Conservation (phyloP, 1,140 invertebrate genomes). For the Augochlora pura region DNA sequence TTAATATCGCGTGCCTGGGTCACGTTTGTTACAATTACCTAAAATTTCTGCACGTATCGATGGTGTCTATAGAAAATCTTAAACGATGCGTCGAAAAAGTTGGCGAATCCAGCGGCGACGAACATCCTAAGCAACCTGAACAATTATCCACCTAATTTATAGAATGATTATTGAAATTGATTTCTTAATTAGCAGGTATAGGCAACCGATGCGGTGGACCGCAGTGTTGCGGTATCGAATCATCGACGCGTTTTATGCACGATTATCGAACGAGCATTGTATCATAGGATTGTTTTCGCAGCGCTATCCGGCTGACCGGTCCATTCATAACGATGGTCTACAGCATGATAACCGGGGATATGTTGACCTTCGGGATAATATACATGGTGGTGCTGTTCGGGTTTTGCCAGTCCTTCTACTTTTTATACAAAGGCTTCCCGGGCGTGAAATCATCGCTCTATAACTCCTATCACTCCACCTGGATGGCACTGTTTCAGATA, state of each 20-base stretch:
- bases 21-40: no score
- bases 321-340: conserved; percentile 99
- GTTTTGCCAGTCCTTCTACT: conserved; percentile 98
- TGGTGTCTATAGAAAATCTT: no score
- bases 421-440: conserved; percentile 96
- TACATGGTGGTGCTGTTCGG: conserved; percentile 95
- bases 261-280: background rate
- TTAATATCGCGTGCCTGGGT: no score
- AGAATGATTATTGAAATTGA: no score
- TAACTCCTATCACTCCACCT: conserved; percentile 92
- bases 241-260: background rate
- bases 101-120: no score
- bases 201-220: no score
- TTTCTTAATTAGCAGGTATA: no score
- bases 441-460: conserved; percentile 89
- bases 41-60: no score
- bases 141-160: no score
- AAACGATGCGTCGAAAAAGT: no score
- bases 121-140: no score
- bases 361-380: conserved; percentile 98
- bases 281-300: conserved; percentile 78
- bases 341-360: conserved; percentile 98
- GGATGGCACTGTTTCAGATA: conserved; percentile 99
- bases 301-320: conserved; percentile 94
- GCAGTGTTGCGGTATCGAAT: background rate